Percentiles rank a stretch among this genome's conserved stretches.
phyloP scores from a whole-genome alignment of 1,140 invertebrate species.

The Medauroidea extradentata region DNA sequence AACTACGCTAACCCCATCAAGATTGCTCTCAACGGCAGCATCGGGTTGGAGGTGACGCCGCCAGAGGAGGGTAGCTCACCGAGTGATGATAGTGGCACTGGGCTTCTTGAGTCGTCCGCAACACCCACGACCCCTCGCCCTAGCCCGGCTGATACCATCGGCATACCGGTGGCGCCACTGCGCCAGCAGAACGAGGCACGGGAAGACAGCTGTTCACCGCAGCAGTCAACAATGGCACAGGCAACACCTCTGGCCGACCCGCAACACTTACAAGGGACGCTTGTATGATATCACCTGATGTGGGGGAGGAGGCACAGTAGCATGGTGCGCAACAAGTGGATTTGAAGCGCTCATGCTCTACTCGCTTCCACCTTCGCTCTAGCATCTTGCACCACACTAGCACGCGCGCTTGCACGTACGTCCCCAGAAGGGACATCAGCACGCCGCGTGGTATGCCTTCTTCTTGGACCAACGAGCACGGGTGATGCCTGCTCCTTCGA shows the following conservation, averaged over 20 bases:
- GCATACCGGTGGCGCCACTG: too few species aligned
- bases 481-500: too few species aligned
- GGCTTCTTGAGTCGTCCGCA: too few species aligned
- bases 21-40: conserved; percentile 78
- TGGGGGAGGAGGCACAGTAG: conserved; percentile 74
- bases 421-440: not conserved
- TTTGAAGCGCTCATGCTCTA: conserved; percentile 38
- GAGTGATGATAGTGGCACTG: conserved; percentile 49
- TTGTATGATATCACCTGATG: conserved; percentile 90
- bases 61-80: conserved; percentile 63
- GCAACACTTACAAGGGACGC: conserved; percentile 78
- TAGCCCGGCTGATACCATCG: too few species aligned
- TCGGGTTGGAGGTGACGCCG: conserved; percentile 78
- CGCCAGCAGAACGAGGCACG: too few species aligned
- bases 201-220: conserved; percentile 21
- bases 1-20: conserved; percentile 68
- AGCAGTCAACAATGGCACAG: conserved; percentile 31
- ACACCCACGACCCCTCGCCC: too few species aligned
- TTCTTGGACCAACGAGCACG: too few species aligned
- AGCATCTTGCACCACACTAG: not conserved
- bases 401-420: not conserved
- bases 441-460: not conserved
- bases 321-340: conserved; percentile 63
- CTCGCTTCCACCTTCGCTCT: conserved; percentile 2
- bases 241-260: conserved; percentile 53